A percentile compares a stretch with the other conserved stretches of the same genome.
These are phyloP conservation scores for Lepus townsendii DNA, from an alignment of 2,797 vertebrate genomes.

Conservation along the genomic window DNA sequence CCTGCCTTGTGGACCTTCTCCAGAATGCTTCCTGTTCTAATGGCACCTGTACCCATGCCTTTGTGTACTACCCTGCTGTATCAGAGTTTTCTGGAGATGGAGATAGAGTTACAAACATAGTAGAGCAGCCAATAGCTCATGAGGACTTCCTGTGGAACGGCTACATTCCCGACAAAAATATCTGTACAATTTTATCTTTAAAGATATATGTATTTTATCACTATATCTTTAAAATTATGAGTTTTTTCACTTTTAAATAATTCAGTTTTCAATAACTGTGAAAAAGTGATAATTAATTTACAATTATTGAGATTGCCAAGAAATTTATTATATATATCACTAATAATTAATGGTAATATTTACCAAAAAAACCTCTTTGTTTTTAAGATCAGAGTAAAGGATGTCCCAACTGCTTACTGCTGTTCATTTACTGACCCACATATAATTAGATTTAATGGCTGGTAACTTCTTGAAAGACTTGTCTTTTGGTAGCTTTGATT, in stretches of 20 bases:
- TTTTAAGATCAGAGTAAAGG: conserved; percentile 92
- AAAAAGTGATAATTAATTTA: conserved; percentile 26
- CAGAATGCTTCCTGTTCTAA: conserved; percentile 86
- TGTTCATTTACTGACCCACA: conserved; percentile 95
- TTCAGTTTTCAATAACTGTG: not conserved
- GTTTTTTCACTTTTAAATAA: conserved; percentile 56
- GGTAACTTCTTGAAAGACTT: conserved; percentile 88
- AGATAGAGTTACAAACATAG: conserved; percentile 91
- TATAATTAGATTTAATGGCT: conserved; percentile 95
- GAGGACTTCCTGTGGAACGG: conserved; percentile 93
- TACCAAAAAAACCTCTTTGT: conserved; percentile 68
- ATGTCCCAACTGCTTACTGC: conserved; percentile 92
- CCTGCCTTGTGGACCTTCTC: conserved; percentile 92
- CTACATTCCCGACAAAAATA: conserved; percentile 89
- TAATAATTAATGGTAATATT: conserved; percentile 1
- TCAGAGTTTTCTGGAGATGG: conserved; percentile 92
- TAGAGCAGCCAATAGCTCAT: conserved; percentile 89
- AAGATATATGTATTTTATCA: not conserved
- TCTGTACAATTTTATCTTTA: not conserved
- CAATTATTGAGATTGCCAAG: not conserved
- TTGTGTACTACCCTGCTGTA: conserved; percentile 91
- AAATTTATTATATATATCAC: not conserved
- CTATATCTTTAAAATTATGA: not conserved
- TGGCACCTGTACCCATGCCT: conserved; percentile 89
- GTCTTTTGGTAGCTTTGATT: conserved; percentile 55